Evolutionary conservation across 1,140 invertebrate species (phyloP).

Genomic region (Druon quercuslanigerum): DNA sequence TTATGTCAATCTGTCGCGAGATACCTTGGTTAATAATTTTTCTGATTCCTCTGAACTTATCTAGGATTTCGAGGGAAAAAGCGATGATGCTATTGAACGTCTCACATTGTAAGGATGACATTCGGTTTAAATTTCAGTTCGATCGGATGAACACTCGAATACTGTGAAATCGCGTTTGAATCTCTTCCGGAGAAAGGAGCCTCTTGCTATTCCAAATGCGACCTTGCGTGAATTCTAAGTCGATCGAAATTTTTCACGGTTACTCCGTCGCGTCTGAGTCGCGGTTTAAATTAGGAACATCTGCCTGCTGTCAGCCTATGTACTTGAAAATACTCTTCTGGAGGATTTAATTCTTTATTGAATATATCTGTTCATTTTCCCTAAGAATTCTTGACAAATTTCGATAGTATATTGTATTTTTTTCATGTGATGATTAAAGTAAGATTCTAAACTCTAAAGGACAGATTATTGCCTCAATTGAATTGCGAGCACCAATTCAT

Average conservation of each 20-base stretch:
- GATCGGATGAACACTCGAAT: conserved; percentile 23
- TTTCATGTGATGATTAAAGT: not conserved
- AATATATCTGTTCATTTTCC: too few species aligned
- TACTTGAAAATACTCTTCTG: not conserved
- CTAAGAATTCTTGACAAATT: not conserved
- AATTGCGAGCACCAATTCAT: conserved; percentile 1
- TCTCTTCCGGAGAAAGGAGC: conserved; percentile 25
- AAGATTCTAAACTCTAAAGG: not conserved
- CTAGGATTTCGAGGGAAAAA: too few species aligned
- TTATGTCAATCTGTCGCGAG: not conserved
- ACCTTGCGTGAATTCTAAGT: conserved; percentile 29
- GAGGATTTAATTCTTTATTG: not conserved
- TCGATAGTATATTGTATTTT: not conserved
- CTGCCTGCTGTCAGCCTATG: not conserved
- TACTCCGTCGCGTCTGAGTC: conserved; percentile 2
- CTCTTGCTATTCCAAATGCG: conserved; percentile 22
- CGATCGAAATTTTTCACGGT: conserved; percentile 16
- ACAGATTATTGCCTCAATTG: conserved; percentile 1
- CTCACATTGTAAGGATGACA: conserved; percentile 7
- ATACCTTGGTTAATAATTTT: not conserved
- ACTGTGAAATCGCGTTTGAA: conserved; percentile 29
- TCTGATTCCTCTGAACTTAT: too few species aligned
- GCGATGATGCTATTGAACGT: too few species aligned
- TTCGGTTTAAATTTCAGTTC: conserved; percentile 27
- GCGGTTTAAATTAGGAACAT: not conserved